Base-by-base conservation (phyloP, 2,888 invertebrate species). In the Tiphia femorata region DNA sequence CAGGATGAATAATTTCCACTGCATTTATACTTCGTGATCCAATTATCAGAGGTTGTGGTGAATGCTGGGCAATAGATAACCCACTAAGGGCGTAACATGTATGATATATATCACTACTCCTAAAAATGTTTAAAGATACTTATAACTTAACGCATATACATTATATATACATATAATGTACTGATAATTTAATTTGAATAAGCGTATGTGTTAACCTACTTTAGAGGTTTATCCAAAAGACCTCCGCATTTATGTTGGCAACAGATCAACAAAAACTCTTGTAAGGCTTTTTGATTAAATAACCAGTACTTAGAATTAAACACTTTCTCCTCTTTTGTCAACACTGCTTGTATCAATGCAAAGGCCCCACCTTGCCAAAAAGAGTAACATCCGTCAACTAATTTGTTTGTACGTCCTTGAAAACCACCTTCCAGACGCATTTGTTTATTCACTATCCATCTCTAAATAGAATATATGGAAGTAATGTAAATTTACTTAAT, bases 341-440 rank as follows among this genome's bases (percentile, higher is more conserved):
- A 85, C 63, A 94, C 86, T 56, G 90, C 89, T 81, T 96, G 93
- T 37, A 97, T 87, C 38, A 98, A 88, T 16, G 96, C 95, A 81
- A 98, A 93, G 38, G 92, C 89, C 44, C 94, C 97, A 21, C 97
- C 97, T 85, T 97, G 97, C 99, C 99, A 99, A 86, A 98, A 99
- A 0, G 97, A 97, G 83, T 99, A 99, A 84, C 99, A 99, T 2
- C 95, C 95, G 87, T 99, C 99, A 0, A 99, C 98, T 64, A 99
- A 86, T 85, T 99, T 99, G 84, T 99, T 98, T 1, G 98, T 97
- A 76, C 98, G 88, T 0, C 98, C 98, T 86, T 96, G 93, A 81
- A 99, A 99, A 5, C 98, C 99, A 23, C 98, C 98, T 85, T 98
- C 98, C 64, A 92, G 89, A 59, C 88, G 86, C 96, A 97, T 97